phyloP scores from a whole-genome alignment of 2,113 vertebrate genomes.

The Sebastes schlegelii region DNA sequence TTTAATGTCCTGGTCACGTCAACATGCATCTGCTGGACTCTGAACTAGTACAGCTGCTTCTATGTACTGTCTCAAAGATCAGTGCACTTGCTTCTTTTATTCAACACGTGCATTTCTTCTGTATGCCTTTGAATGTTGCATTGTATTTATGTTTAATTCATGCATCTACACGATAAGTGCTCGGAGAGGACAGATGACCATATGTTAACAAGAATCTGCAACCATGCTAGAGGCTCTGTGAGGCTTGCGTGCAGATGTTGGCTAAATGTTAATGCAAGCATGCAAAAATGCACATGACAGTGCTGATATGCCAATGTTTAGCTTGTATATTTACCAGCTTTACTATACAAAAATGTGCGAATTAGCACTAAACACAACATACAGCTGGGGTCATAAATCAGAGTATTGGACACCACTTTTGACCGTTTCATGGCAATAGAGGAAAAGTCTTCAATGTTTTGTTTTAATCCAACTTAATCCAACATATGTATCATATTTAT shows the following conservation, averaged over 20 bases:
- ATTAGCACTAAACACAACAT: too few species aligned
- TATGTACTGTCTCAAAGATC: neutral
- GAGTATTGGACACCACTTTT: neutral
- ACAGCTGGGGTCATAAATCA: neutral
- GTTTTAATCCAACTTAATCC: neutral
- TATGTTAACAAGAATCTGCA: constrained; percentile 4
- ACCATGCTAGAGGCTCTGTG: too few species aligned
- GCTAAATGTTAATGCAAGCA: neutral
- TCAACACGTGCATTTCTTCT: constrained; percentile 6
- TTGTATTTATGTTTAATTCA: constrained; percentile 1
- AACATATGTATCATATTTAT: neutral
- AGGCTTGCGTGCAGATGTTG: neutral
- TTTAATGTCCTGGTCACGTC: constrained; percentile 5
- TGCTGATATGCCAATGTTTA: neutral
- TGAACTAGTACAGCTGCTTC: neutral
- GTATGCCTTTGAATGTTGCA: neutral
- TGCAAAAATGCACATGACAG: neutral
- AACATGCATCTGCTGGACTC: constrained; percentile 5
- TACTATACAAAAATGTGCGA: neutral
- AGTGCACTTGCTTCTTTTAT: constrained; percentile 29
- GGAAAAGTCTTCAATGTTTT: neutral
- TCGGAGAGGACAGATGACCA: neutral
- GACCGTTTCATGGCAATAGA: neutral
- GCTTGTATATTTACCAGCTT: neutral
- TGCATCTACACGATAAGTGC: neutral